Percentiles rank a stretch among this genome's conserved stretches.
Conservation (phyloP, 1,140 invertebrate genomes). For the Xylocopa sonorina region DNA sequence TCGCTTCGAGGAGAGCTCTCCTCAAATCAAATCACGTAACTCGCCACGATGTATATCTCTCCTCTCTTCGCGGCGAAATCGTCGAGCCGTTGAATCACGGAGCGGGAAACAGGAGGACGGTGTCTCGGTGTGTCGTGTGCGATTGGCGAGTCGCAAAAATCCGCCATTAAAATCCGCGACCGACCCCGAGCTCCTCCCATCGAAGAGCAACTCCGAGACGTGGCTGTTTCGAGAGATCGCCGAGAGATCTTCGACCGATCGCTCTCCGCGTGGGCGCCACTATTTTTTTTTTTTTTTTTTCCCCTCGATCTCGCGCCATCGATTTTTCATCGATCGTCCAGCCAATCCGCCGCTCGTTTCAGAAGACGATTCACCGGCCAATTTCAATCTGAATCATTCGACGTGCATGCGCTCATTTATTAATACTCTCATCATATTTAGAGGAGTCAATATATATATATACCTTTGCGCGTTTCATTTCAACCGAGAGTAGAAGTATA, state of each 20-base stretch:
- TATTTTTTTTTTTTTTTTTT: too few species aligned
- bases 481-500: background rate
- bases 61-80: constrained; percentile 59
- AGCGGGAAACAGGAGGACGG: constrained; percentile 55
- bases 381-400: constrained; percentile 18
- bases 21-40: constrained; percentile 75
- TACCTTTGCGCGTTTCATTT: too few species aligned
- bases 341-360: background rate
- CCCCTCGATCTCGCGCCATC: constrained; percentile 34
- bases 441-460: too few species aligned
- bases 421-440: background rate
- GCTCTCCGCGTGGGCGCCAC: constrained; percentile 39
- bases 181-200: constrained; percentile 77
- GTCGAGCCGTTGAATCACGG: constrained; percentile 55
- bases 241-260: constrained; percentile 52
- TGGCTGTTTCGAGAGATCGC: constrained; percentile 54
- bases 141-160: constrained; percentile 78
- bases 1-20: constrained; percentile 65
- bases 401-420: background rate
- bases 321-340: constrained; percentile 34
- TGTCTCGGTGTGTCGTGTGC: constrained; percentile 58
- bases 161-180: constrained; percentile 78
- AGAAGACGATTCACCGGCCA: background rate
- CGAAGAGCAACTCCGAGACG: constrained; percentile 53
- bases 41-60: constrained; percentile 54